Evolutionary conservation across 2,888 invertebrate genomes (phyloP).

Genomic region (Rhingia campestris): DNA sequence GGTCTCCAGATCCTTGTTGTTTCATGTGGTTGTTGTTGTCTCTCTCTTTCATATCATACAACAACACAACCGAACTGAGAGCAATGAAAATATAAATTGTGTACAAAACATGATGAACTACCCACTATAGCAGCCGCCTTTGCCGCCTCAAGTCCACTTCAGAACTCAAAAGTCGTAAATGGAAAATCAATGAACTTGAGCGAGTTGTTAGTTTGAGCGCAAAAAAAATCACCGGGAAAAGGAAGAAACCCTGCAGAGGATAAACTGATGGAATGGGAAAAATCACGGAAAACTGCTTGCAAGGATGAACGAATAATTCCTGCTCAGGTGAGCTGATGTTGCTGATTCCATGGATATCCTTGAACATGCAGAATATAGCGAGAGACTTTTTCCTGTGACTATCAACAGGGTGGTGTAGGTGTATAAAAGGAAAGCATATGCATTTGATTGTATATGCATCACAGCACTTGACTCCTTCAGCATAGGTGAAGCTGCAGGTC

Average conservation of each 20-base stretch:
- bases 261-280: conserved; percentile 10
- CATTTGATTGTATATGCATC: conserved; percentile 19
- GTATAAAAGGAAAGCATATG: conserved; percentile 26
- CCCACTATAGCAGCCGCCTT: conserved; percentile 32
- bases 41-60: neutral
- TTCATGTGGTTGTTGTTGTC: conserved; percentile 19
- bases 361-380: conserved; percentile 14
- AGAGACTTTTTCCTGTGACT: conserved; percentile 16
- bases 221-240: conserved; percentile 7
- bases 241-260: conserved; percentile 1
- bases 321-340: conserved; percentile 61
- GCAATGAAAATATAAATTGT: conserved; percentile 65
- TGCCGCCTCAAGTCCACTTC: conserved; percentile 71
- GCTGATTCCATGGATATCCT: conserved; percentile 49
- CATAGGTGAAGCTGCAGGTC: neutral
- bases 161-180: conserved; percentile 72
- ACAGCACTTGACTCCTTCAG: conserved; percentile 27
- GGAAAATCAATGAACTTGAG: conserved; percentile 74
- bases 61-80: conserved; percentile 11
- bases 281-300: conserved; percentile 42
- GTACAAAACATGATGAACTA: conserved; percentile 70
- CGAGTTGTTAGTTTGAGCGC: conserved; percentile 69
- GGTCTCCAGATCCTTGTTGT: conserved; percentile 42
- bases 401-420: neutral
- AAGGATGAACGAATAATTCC: conserved; percentile 69